A percentile compares a stretch with the other conserved stretches of the same genome.
Conservation (phyloP, 2,888 invertebrate genomes). For the Syritta pipiens region DNA sequence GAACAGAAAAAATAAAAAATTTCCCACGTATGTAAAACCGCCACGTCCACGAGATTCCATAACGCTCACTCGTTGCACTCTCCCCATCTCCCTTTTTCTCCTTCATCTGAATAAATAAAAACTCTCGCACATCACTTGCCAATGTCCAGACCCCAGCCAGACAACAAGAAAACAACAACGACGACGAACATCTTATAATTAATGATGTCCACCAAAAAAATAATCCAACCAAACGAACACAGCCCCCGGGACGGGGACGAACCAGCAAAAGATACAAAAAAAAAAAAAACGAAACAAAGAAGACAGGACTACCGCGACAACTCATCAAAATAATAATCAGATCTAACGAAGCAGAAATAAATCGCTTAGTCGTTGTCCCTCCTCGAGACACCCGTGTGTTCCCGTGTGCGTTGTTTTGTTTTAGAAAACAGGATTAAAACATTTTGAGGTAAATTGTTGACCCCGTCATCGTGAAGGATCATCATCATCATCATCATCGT, state of each 20-base stretch:
- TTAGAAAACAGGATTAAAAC: conserved; percentile 56
- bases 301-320: conserved; percentile 63
- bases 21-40: conserved; percentile 36
- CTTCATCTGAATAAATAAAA: no score
- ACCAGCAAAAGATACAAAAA: no score
- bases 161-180: conserved; percentile 18
- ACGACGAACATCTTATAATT: conserved; percentile 52
- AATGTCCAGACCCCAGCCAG: conserved; percentile 24
- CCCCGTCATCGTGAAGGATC: conserved; percentile 64
- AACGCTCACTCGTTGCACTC: no score
- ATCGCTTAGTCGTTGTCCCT: conserved; percentile 70
- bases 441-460: conserved; percentile 60
- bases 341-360: conserved; percentile 72
- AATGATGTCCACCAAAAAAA: conserved; percentile 64
- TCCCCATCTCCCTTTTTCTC: no score
- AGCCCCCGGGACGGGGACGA: background rate
- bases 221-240: background rate
- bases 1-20: background rate
- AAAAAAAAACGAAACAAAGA: background rate
- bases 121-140: conserved; percentile 9
- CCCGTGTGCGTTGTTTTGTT: conserved; percentile 9
- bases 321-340: conserved; percentile 70
- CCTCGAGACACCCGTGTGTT: conserved; percentile 33
- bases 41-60: conserved; percentile 23
- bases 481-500: conserved; percentile 19